A percentile compares a stretch with the other conserved stretches of the same genome.
phyloP scores from a whole-genome alignment of 2,888 invertebrate species.

The Drosophila algonquin region DNA sequence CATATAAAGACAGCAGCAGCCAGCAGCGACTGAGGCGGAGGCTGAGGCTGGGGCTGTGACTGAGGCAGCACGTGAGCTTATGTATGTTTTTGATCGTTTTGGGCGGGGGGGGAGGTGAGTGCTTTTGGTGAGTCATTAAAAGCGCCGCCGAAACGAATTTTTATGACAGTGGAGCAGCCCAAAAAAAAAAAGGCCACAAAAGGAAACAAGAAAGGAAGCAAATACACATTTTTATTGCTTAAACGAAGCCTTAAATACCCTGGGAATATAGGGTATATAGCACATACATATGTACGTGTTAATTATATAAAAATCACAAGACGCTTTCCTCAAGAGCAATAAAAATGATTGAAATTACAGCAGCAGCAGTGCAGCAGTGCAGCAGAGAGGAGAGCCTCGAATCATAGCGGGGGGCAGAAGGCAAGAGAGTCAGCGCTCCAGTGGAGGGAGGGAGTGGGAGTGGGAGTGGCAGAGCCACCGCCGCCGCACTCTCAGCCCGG shows the following conservation, averaged over 20 bases:
- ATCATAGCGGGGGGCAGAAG: conserved; percentile 10
- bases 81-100: conserved; percentile 4
- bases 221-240: not conserved
- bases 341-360: conserved; percentile 67
- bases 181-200: conserved; percentile 63
- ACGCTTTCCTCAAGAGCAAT: not conserved
- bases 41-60: not conserved
- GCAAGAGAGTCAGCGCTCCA: not conserved
- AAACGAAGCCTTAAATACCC: not conserved
- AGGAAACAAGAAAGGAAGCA: not conserved
- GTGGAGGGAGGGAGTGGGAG: not conserved
- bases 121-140: conserved; percentile 69
- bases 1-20: conserved; percentile 55
- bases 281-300: too few relatives aligned
- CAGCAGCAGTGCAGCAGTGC: too few relatives aligned
- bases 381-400: not conserved
- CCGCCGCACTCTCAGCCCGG: not conserved
- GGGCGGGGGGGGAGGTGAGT: too few relatives aligned
- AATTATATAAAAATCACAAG: too few relatives aligned
- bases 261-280: not conserved
- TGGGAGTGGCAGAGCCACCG: conserved; percentile 3
- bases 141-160: conserved; percentile 67
- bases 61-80: conserved; percentile 61
- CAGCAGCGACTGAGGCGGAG: conserved; percentile 2
- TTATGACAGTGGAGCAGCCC: conserved; percentile 69